Evolutionary conservation across 2,797 vertebrate genomes (phyloP).

Genomic region (Muscicapa comitata): DNA sequence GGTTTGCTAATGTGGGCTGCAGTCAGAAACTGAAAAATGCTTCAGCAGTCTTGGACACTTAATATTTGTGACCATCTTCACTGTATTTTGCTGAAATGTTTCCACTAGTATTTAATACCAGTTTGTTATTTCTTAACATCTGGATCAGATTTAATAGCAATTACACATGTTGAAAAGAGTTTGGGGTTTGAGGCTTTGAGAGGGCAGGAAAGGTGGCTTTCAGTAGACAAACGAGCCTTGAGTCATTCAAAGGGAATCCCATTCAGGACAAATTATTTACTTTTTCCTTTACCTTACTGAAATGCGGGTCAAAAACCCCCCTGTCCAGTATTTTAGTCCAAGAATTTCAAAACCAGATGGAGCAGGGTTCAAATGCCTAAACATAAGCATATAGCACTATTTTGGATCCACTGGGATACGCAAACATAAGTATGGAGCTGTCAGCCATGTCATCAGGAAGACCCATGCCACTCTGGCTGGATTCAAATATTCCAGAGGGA

Average conservation of each 20-base stretch:
- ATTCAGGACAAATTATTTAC: background rate
- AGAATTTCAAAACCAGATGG: slow-evolving; percentile 1
- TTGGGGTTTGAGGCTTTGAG: background rate
- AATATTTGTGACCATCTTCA: background rate
- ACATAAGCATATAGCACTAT: background rate
- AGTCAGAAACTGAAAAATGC: background rate
- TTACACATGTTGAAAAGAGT: background rate
- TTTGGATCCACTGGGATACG: background rate
- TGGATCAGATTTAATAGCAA: slow-evolving; percentile 13
- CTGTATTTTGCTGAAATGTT: background rate
- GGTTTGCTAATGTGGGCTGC: background rate
- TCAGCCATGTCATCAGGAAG: background rate
- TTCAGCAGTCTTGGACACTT: background rate
- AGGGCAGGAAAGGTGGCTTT: background rate
- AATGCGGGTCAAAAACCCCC: rapidly evolving
- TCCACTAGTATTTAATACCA: background rate
- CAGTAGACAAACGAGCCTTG: background rate
- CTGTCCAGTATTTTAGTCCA: background rate
- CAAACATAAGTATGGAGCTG: background rate
- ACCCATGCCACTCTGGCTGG: background rate
- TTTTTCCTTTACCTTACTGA: background rate
- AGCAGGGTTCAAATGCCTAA: background rate
- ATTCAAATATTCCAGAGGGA: background rate
- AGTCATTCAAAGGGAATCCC: background rate
- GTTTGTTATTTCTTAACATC: slow-evolving; percentile 8